A percentile compares a stretch with the other conserved stretches of the same genome.
Conservation (phyloP, 2,888 invertebrate genomes). For the Hipparchia semele region DNA sequence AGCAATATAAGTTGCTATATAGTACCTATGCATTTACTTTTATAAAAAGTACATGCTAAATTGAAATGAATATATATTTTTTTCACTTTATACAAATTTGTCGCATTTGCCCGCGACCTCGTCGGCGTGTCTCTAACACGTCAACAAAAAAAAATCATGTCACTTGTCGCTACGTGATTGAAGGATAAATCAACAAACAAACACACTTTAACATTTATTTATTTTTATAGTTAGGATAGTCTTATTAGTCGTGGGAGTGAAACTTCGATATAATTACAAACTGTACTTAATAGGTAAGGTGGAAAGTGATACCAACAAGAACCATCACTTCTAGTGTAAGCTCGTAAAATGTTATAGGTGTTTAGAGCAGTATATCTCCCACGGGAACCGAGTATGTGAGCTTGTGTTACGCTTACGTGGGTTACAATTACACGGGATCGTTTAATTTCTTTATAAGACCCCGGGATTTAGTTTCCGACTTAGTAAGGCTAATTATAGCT, state of each 20-base stretch:
- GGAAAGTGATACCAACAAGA: constrained; percentile 66
- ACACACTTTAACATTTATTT: too few species aligned
- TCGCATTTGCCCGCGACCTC: too few species aligned
- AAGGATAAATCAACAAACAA: too few species aligned
- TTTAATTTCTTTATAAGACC: constrained; percentile 71
- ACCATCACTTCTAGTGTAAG: constrained; percentile 57
- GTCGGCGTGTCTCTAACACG: too few species aligned
- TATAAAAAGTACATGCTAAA: background rate
- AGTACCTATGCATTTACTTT: background rate
- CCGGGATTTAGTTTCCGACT: constrained; percentile 1
- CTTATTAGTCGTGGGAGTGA: background rate
- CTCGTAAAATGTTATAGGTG: constrained; percentile 43
- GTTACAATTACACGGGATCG: constrained; percentile 72
- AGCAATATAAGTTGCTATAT: background rate
- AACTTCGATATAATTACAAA: constrained; percentile 51
- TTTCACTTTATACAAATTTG: background rate
- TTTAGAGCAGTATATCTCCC: constrained; percentile 55
- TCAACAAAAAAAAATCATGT: too few species aligned
- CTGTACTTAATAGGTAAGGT: constrained; percentile 52
- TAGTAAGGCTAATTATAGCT: background rate
- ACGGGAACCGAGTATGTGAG: constrained; percentile 53
- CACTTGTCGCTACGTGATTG: too few species aligned
- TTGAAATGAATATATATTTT: too few species aligned
- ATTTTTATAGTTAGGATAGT: background rate
- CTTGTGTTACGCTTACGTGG: constrained; percentile 61